Conservation (phyloP, 2,113 vertebrate species). For the Chrysochloris asiatica region DNA sequence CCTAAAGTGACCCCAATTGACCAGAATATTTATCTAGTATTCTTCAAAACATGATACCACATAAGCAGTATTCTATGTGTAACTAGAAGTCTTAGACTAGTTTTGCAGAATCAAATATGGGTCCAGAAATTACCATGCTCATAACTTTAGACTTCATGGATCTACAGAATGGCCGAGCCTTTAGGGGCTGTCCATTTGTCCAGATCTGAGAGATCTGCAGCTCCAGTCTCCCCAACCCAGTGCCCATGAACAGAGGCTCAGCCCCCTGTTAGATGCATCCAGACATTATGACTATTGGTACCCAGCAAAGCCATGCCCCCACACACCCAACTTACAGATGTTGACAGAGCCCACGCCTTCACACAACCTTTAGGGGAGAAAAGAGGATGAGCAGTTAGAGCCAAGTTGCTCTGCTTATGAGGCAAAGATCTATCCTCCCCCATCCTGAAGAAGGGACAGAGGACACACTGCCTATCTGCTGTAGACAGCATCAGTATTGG, state of each 20-base stretch:
- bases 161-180: not conserved
- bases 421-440: not conserved
- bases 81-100: not conserved
- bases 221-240: not conserved
- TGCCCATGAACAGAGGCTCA: not conserved
- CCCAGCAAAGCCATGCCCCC: not conserved
- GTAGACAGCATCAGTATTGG: not conserved
- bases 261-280: not conserved
- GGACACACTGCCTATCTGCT: not conserved
- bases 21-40: not conserved
- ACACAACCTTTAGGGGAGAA: constrained; percentile 47
- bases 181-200: not conserved
- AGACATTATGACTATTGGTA: not conserved
- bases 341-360: constrained; percentile 56
- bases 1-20: not conserved
- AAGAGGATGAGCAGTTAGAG: not conserved
- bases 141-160: not conserved
- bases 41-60: not conserved
- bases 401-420: not conserved
- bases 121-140: not conserved
- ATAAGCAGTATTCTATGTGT: not conserved
- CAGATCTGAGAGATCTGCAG: not conserved
- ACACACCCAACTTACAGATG: constrained; percentile 59
- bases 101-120: not conserved
- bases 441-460: not conserved